Percentiles rank a stretch among this genome's conserved stretches.
Evolutionary conservation across 2,797 vertebrate species (phyloP).

Genomic region (Anguilla pacifica): DNA sequence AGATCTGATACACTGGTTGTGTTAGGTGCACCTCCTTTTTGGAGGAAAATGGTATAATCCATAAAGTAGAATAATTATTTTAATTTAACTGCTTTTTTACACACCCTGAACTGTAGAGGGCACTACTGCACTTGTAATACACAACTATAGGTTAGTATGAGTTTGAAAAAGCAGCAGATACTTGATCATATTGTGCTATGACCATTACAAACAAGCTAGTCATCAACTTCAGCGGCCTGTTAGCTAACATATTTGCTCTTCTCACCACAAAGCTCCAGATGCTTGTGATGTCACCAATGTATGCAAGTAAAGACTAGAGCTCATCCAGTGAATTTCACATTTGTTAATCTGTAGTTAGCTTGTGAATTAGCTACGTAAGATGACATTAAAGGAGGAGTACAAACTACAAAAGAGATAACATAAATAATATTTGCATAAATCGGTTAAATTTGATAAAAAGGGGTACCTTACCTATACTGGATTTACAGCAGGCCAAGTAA

Average conservation of each 20-base stretch:
- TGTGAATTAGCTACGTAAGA: not conserved
- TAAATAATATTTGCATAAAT: not conserved
- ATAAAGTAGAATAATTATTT: not conserved
- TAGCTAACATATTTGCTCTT: not conserved
- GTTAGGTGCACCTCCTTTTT: not conserved
- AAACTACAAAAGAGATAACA: not conserved
- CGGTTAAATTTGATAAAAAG: not conserved
- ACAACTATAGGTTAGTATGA: not conserved
- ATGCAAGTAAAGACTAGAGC: not conserved
- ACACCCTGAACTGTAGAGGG: not conserved
- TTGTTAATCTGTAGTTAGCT: not conserved
- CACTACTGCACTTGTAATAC: not conserved
- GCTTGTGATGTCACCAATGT: not conserved
- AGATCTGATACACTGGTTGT: not conserved
- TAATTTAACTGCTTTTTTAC: not conserved
- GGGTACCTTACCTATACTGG: not conserved
- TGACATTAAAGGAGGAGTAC: not conserved
- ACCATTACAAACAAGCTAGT: not conserved
- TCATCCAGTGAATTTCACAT: no score
- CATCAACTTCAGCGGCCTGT: not conserved
- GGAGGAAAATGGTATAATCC: not conserved
- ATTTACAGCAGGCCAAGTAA: not conserved
- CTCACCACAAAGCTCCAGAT: not conserved
- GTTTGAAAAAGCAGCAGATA: not conserved
- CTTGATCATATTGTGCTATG: not conserved